Percentiles rank a stretch among this genome's conserved stretches.
phyloP scores from a whole-genome alignment of 2,888 invertebrate genomes.

The Macaria liturata region DNA sequence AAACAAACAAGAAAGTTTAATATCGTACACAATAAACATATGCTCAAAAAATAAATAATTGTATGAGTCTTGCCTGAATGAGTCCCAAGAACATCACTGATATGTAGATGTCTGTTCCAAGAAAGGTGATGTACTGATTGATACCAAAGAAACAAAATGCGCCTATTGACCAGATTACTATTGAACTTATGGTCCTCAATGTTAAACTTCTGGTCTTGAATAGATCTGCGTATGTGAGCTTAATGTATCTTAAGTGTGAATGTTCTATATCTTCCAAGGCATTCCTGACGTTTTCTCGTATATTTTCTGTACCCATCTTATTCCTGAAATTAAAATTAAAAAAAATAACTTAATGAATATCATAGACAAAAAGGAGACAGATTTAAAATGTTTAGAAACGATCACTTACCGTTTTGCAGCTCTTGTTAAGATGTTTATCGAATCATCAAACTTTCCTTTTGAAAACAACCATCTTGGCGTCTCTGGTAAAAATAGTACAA shows the following conservation, averaged over 20 bases:
- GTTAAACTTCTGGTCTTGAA: constrained; percentile 45
- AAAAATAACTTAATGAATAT: neutral
- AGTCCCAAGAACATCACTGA: constrained; percentile 49
- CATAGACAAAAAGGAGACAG: too few species aligned
- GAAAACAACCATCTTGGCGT: constrained; percentile 61
- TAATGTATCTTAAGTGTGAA: constrained; percentile 31
- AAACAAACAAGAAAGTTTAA: neutral
- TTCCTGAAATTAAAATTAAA: constrained; percentile 45
- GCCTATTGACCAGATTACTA: constrained; percentile 43
- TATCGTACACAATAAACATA: too few species aligned
- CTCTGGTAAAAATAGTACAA: constrained; percentile 51
- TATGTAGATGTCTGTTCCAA: constrained; percentile 49
- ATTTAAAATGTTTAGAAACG: too few species aligned
- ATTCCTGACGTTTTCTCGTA: constrained; percentile 44
- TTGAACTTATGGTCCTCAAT: constrained; percentile 37
- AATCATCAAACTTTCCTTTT: constrained; percentile 47
- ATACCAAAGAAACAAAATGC: constrained; percentile 55
- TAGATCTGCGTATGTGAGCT: constrained; percentile 46
- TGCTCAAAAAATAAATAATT: too few species aligned
- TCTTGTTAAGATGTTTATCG: constrained; percentile 43
- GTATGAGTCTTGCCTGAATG: constrained; percentile 42
- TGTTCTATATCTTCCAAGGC: constrained; percentile 42
- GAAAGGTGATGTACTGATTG: constrained; percentile 54
- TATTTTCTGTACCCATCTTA: constrained; percentile 42
- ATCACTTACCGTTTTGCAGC: constrained; percentile 49